Evolutionary conservation across 2,113 vertebrate genomes (phyloP).

Genomic region (Hippocampus barbouri): DNA sequence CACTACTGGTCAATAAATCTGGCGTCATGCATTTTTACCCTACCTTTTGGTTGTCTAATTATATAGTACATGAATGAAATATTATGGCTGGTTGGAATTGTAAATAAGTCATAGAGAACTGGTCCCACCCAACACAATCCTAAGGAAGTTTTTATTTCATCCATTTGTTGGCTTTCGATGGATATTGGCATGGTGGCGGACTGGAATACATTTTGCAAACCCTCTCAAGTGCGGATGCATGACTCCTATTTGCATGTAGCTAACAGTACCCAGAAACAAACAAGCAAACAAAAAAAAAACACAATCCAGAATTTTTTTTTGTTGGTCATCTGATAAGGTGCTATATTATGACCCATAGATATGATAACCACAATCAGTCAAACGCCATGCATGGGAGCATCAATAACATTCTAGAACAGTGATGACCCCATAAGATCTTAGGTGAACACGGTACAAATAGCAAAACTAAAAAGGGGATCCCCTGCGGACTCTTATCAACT

Average conservation of each 20-base stretch:
- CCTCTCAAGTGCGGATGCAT: neutral
- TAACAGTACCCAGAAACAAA: neutral
- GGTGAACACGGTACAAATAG: slow-evolving; percentile 11
- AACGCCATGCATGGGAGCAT: slow-evolving; percentile 1
- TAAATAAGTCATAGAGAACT: neutral
- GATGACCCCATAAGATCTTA: slow-evolving; percentile 19
- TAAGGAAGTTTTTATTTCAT: neutral
- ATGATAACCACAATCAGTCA: slow-evolving; percentile 6
- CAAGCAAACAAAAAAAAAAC: neutral
- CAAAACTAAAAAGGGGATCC: slow-evolving; percentile 21
- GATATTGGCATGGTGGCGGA: neutral
- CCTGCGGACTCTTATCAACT: slow-evolving; percentile 50
- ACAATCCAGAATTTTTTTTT: neutral
- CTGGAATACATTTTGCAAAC: neutral
- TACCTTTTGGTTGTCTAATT: neutral
- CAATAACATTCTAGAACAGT: slow-evolving; percentile 22
- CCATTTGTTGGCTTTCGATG: neutral
- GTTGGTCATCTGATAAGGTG: neutral
- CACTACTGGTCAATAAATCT: slow-evolving; percentile 10
- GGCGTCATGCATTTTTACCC: neutral
- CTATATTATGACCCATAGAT: neutral
- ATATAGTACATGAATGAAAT: neutral
- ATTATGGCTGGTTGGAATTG: neutral
- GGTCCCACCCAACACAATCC: neutral
- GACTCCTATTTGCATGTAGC: neutral